Evolutionary conservation across 1,140 invertebrate genomes (phyloP).

Genomic region (Sycophaga agraensis): DNA sequence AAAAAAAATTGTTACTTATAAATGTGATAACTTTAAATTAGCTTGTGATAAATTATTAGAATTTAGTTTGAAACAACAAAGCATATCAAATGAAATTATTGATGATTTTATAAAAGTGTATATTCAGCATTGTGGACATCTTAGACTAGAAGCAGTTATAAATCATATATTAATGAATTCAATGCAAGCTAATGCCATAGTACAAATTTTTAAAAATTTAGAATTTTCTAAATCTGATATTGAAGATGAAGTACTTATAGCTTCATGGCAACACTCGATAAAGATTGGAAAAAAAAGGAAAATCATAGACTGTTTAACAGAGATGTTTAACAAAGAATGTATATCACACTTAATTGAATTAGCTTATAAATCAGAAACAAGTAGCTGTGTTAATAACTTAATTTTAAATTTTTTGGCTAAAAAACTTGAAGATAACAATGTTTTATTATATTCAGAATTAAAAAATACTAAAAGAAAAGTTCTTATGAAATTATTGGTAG

Average conservation of each 20-base stretch:
- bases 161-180: constrained; percentile 34
- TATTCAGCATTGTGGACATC: constrained; percentile 34
- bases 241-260: constrained; percentile 43
- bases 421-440: constrained; percentile 53
- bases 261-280: constrained; percentile 47
- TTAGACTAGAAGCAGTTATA: constrained; percentile 44
- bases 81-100: constrained; percentile 34
- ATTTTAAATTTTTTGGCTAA: constrained; percentile 54
- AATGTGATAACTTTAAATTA: constrained; percentile 35
- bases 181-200: constrained; percentile 37
- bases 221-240: constrained; percentile 35
- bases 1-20: constrained; percentile 33
- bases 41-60: constrained; percentile 48
- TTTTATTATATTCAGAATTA: constrained; percentile 54
- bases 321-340: constrained; percentile 45
- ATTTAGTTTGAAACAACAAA: constrained; percentile 39
- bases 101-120: constrained; percentile 46
- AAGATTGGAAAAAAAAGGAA: constrained; percentile 39
- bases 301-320: constrained; percentile 41
- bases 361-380: constrained; percentile 36
- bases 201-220: constrained; percentile 39
- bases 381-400: constrained; percentile 46
- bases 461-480: constrained; percentile 52
- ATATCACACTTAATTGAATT: constrained; percentile 38
- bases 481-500: constrained; percentile 51